phyloP scores from a whole-genome alignment of 1,140 invertebrate species.

The Ceratina japonica region DNA sequence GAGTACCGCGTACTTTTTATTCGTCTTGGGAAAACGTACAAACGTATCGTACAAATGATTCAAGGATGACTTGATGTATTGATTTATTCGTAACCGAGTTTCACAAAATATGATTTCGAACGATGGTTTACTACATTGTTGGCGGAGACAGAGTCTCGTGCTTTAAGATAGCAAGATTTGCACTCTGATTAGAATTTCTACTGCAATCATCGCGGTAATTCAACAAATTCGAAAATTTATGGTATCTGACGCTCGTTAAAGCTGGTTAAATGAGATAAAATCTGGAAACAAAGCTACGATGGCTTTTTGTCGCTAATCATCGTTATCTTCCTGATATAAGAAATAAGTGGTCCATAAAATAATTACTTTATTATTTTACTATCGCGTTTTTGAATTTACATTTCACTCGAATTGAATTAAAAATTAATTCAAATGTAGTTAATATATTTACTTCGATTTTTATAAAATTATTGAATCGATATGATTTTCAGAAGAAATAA shows the following conservation, averaged over 20 bases:
- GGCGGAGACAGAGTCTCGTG: neutral
- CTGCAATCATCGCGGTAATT: constrained; percentile 1
- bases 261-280: constrained; percentile 7
- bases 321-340: neutral
- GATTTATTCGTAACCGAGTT: neutral
- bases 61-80: constrained; percentile 31
- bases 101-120: neutral
- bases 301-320: neutral
- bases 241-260: no score
- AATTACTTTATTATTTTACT: neutral
- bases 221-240: neutral
- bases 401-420: neutral
- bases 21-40: constrained; percentile 5
- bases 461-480: no score
- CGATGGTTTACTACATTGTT: neutral
- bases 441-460: no score
- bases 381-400: neutral
- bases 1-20: constrained; percentile 46
- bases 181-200: neutral
- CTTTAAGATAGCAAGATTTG: constrained; percentile 3
- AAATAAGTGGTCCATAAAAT: no score
- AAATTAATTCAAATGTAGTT: no score
- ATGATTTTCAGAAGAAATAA: no score
- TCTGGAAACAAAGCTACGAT: neutral
- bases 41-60: constrained; percentile 2